These are phyloP conservation scores for Macrobrachium rosenbergii DNA, from an alignment of 1,140 invertebrate genomes.

Conservation along the genomic window DNA sequence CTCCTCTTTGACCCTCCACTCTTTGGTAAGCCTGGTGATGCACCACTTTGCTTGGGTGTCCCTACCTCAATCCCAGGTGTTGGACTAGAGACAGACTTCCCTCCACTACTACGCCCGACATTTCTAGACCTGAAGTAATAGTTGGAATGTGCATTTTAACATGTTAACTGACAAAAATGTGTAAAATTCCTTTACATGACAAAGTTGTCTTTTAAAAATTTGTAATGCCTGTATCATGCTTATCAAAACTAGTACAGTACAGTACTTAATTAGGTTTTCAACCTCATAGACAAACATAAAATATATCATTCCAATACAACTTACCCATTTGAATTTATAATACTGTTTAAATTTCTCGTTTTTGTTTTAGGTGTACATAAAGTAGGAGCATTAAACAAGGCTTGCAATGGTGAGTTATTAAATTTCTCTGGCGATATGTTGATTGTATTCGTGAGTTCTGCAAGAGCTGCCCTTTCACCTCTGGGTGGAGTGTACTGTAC, in stretches of 20 bases:
- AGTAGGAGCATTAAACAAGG: slow-evolving; percentile 27
- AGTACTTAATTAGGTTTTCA: background rate
- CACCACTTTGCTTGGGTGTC: background rate
- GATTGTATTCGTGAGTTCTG: slow-evolving; percentile 36
- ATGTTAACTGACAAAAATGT: no score
- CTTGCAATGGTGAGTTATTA: slow-evolving; percentile 6
- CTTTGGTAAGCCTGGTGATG: background rate
- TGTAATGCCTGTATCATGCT: no score
- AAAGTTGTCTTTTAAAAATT: no score
- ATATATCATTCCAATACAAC: background rate
- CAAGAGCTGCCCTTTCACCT: background rate
- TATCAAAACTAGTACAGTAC: no score
- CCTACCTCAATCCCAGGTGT: slow-evolving; percentile 12
- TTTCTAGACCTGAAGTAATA: background rate
- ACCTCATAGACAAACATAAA: background rate
- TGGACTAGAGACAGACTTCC: slow-evolving; percentile 20
- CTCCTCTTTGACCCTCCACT: slow-evolving; percentile 28
- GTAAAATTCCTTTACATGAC: no score
- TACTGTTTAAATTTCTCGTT: background rate
- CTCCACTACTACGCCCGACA: background rate
- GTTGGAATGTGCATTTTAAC: background rate
- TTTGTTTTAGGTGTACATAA: slow-evolving; percentile 25
- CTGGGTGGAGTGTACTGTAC: slow-evolving; percentile 7
- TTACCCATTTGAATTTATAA: background rate
- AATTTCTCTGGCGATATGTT: slow-evolving; percentile 50